Percentiles rank a stretch among this genome's conserved stretches.
These are phyloP conservation scores for Cassiopea andromeda DNA, from an alignment of 30 jellyfish, hydroid and myxozoan genomes.

Conservation along the genomic window DNA sequence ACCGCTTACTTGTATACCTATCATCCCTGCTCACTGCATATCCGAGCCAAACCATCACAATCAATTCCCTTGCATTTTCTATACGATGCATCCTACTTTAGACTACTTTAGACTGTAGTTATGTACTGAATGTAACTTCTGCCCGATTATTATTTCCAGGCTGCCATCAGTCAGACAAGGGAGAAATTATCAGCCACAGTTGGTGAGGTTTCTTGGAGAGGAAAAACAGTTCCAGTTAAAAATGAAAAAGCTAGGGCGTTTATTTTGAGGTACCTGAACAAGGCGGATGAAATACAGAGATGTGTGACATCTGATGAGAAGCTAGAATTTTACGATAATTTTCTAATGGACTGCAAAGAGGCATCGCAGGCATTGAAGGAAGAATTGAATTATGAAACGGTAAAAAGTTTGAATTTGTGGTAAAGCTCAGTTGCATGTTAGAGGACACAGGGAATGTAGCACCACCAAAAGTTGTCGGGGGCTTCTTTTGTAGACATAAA, in stretches of 20 bases:
- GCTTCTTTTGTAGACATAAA: too few relatives aligned
- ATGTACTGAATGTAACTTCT: too few relatives aligned
- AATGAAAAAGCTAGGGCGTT: conserved; percentile 85
- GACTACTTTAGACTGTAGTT: too few relatives aligned
- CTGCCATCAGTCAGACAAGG: conserved; percentile 90
- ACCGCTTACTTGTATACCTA: too few relatives aligned
- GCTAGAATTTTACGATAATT: conserved; percentile 78
- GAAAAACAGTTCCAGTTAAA: conserved; percentile 85
- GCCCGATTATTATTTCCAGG: conserved; percentile 40
- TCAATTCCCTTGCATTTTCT: too few relatives aligned
- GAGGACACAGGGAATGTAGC: too few relatives aligned
- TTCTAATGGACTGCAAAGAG: conserved; percentile 91
- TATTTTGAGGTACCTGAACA: conserved; percentile 65
- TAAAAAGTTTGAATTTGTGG: not conserved
- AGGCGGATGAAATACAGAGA: conserved; percentile 76
- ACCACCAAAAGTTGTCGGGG: too few relatives aligned
- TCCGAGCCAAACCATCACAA: too few relatives aligned
- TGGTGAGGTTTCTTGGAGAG: conserved; percentile 89
- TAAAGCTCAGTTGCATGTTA: too few relatives aligned
- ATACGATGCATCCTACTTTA: too few relatives aligned
- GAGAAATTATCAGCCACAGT: conserved; percentile 88
- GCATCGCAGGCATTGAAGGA: conserved; percentile 91
- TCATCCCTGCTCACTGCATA: too few relatives aligned
- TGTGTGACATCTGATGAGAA: conserved; percentile 74
- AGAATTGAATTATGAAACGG: conserved; percentile 82